phyloP scores from a whole-genome alignment of 2,888 invertebrate genomes.

The Gymnoscelis rufifasciata region DNA sequence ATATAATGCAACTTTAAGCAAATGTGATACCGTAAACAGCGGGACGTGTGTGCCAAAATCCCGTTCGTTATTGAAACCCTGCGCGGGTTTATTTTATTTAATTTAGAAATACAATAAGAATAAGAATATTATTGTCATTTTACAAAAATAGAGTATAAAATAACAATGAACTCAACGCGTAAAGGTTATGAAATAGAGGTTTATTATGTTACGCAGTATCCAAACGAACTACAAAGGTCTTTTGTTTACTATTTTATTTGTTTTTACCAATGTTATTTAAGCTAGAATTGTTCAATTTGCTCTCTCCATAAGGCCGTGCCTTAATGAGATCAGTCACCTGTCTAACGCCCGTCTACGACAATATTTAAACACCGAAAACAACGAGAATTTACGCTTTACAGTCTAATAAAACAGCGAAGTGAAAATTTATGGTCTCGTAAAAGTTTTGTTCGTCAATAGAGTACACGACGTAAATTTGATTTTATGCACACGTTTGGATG shows the following conservation, averaged over 20 bases:
- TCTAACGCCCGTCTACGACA: slow-evolving; percentile 7
- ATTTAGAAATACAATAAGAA: no score
- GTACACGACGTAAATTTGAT: slow-evolving; percentile 28
- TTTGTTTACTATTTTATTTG: not conserved
- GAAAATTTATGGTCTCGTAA: slow-evolving; percentile 40
- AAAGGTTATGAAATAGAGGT: no score
- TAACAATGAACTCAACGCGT: no score
- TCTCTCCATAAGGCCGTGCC: slow-evolving; percentile 6
- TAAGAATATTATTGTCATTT: no score
- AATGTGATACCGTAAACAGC: no score
- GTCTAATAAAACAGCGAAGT: slow-evolving; percentile 38
- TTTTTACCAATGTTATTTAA: not conserved
- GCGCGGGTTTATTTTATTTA: no score
- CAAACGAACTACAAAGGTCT: no score
- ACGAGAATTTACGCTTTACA: slow-evolving; percentile 34
- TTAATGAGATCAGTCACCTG: slow-evolving; percentile 11
- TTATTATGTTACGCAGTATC: no score
- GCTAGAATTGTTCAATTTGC: not conserved
- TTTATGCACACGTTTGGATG: slow-evolving; percentile 22
- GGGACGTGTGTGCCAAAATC: no score
- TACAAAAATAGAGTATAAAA: no score
- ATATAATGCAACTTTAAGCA: no score
- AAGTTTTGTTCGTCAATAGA: slow-evolving; percentile 31
- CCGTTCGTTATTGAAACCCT: no score
- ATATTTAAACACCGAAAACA: slow-evolving; percentile 17